Base-by-base conservation (phyloP, 2,888 invertebrate genomes). In the Ophion obscuratus region DNA sequence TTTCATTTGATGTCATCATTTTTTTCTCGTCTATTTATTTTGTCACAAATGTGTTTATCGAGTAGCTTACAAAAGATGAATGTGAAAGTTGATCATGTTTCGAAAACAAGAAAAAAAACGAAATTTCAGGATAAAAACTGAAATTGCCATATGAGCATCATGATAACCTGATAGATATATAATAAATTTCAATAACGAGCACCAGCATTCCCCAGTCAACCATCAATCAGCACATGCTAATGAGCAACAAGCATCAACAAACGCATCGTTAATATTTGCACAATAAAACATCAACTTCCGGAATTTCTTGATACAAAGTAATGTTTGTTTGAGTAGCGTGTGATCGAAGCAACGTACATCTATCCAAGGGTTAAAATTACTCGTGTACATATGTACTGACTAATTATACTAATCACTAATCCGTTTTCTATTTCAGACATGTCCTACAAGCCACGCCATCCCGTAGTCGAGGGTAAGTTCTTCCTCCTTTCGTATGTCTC, bases 361-460 rank as follows among this genome's bases (percentile, higher is more conserved):
- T 77, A 64, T 80, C 17, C 11, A 62, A 67, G 10, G 64, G 20
- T 68, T 62, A 40, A 20, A 68, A 73, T 81, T 76, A 87, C 44
- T 81, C 66, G 7, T 61, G 61, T 64, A 57, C 75, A 76, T 71
- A 59, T 59, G 53, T 64, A 44, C 70, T 44, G 31, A 75, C 78
- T 82, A 84, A 73, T 83, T 74, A 44, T 77, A 87, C 79, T 82
- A 85, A 87, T 83, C 86, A 82, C 68, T 80, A 81, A 86, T 77
- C 86, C 88, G 90, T 90, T 90, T 89, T 91, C 94, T 95, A 94
- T 96, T 96, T 88, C 96, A 96, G 96, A 96, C 95, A 95, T 96
- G 95, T 95, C 96, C 93, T 96, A 96, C 94, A 96, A 96, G 91
- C 96, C 96, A 87, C 94, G 96, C 90, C 95, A 96, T 90, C 95